Base-by-base conservation (phyloP, 2,113 vertebrate genomes). In the Okapia johnstoni region DNA sequence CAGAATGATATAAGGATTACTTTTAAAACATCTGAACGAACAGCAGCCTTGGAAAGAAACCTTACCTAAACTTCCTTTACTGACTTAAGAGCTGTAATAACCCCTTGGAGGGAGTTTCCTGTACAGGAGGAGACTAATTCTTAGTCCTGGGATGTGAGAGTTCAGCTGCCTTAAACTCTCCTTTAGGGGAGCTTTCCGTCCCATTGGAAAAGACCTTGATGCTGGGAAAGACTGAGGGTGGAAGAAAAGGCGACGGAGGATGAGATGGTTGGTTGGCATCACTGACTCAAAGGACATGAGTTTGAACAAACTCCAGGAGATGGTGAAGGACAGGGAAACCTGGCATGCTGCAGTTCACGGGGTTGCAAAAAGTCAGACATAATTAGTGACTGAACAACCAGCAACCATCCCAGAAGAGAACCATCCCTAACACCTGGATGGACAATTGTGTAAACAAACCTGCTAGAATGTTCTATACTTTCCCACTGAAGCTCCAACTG, bases 1-100 rank as follows among this genome's bases (percentile, higher is more conserved):
- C 13, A 93, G 36, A 76, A 73, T 81, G 23, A 8, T 13, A 9
- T 28, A 54, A 95, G 10, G 19, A 50, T 90, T 58, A 61, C n/a
- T 52, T 61, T 55, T 43, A 76, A 87, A 86, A 90, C 58, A 93
- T 30, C 60, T 21, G 81, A 93, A 93, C 3, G 28, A 89, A 66
- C 12, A 93, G 58, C 9, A 70, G 30, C 25, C 16, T 76, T 36
- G 26, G 33, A 60, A 93, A 81, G 48, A 88, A 91, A 63, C 11
- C 7, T 87, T 46, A 63, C 30, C n/a, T 95, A 43, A 85, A 85
- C 85, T 88, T 94, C 61, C 7, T 7, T 88, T 76, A 60, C 30
- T 80, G 46, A 30, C n/a, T 76, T 52, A 40, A 60, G 21, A 54
- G 26, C 23, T 30, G 46, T 17, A 63, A 83, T 89, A 15, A 16